A percentile compares a stretch with the other conserved stretches of the same genome.
These are phyloP conservation scores for Nemotelus nigrinus DNA, from an alignment of 2,888 invertebrate species.

Conservation along the genomic window DNA sequence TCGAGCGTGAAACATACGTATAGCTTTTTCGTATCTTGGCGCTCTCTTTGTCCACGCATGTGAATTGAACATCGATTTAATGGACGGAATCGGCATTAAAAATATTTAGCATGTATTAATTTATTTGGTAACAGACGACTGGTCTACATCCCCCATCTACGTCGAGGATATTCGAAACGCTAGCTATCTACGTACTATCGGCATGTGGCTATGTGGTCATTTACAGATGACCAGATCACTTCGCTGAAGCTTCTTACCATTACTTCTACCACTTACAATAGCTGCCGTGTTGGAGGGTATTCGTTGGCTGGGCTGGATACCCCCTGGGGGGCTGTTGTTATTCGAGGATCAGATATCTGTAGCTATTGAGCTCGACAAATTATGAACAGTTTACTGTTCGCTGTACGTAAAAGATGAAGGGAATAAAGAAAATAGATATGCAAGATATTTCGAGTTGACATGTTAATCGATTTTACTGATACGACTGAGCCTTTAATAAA, in stretches of 20 bases:
- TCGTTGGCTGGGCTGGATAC: neutral
- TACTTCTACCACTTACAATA: neutral
- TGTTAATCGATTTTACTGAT: neutral
- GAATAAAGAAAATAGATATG: neutral
- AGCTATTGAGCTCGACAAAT: neutral
- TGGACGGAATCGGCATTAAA: too few relatives aligned
- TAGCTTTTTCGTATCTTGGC: too few relatives aligned
- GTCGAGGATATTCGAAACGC: too few relatives aligned
- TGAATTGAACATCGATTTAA: too few relatives aligned
- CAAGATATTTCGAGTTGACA: neutral
- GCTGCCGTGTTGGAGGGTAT: neutral
- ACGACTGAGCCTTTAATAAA: neutral
- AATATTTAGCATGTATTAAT: too few relatives aligned
- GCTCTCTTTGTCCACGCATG: too few relatives aligned
- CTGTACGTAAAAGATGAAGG: neutral
- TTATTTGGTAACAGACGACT: too few relatives aligned
- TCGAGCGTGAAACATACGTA: too few relatives aligned
- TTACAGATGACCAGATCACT: neutral
- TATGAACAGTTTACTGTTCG: neutral
- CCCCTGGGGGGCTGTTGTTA: conserved; percentile 20
- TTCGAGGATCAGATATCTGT: neutral
- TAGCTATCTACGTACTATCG: too few relatives aligned
- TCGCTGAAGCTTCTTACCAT: neutral
- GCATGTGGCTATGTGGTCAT: too few relatives aligned
- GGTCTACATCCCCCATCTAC: too few relatives aligned